These are phyloP conservation scores for Odontothrips loti DNA, from an alignment of 2,888 invertebrate genomes.

Conservation along the genomic window DNA sequence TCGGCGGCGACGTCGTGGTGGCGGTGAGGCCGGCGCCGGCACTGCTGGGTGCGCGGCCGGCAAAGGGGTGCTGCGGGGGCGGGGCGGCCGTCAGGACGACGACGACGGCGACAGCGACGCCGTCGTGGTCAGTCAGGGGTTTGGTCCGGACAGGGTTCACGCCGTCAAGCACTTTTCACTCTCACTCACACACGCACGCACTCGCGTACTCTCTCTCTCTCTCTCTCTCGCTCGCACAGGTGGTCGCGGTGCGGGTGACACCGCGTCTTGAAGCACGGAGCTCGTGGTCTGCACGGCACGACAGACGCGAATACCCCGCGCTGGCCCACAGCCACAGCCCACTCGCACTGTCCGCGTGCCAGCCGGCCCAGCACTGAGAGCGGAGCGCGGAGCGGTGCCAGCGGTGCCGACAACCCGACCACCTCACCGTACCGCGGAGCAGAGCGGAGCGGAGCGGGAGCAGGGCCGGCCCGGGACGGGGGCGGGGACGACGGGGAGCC, in stretches of 20 bases:
- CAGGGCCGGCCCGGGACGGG: not conserved
- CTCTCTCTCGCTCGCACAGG: too few species aligned
- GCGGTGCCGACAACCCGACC: slow-evolving; percentile 43
- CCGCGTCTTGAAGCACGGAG: too few species aligned
- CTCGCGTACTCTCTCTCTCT: not conserved
- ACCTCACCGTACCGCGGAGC: slow-evolving; percentile 45
- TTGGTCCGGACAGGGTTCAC: not conserved
- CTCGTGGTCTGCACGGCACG: too few species aligned
- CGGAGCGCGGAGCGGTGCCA: slow-evolving; percentile 34
- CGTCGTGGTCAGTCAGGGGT: too few species aligned
- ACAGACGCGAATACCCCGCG: not conserved
- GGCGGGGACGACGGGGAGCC: not conserved
- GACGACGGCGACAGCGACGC: not conserved
- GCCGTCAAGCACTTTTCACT: not conserved
- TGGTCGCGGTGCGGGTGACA: too few species aligned
- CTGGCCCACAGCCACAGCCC: not conserved
- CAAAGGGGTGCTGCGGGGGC: not conserved
- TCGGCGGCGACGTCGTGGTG: not conserved
- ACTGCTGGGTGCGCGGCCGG: not conserved
- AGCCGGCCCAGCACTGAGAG: slow-evolving; percentile 34
- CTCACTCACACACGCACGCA: not conserved
- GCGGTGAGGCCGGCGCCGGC: not conserved
- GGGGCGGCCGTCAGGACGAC: too few species aligned
- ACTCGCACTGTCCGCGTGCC: slow-evolving; percentile 29
- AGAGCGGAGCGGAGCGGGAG: not conserved